Evolutionary conservation across 2,888 invertebrate genomes (phyloP).

Genomic region (Noctuana brunneofusca): DNA sequence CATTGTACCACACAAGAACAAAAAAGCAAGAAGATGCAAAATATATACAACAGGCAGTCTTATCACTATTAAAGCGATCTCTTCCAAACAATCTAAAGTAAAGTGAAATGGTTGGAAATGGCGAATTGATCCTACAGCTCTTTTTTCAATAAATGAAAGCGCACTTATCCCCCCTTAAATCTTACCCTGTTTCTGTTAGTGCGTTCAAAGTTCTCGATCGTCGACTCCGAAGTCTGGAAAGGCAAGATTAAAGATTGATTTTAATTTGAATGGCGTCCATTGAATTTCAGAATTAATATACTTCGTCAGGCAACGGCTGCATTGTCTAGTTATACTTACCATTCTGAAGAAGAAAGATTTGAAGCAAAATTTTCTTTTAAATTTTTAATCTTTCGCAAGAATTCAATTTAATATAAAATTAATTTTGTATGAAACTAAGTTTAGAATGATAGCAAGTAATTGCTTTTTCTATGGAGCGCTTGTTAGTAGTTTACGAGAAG

Average conservation of each 20-base stretch:
- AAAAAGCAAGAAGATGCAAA: no score
- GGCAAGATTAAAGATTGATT: constrained; percentile 33
- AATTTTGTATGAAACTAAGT: background rate
- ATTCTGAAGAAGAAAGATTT: constrained; percentile 20
- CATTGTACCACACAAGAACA: no score
- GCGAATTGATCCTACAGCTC: background rate
- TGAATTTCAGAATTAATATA: constrained; percentile 32
- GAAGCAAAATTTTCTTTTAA: constrained; percentile 17
- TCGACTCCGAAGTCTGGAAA: constrained; percentile 15
- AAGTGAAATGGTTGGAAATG: no score
- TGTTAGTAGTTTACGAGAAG: background rate
- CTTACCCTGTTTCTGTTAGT: constrained; percentile 11
- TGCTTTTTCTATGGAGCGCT: background rate
- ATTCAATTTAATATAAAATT: constrained; percentile 18
- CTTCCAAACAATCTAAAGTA: no score
- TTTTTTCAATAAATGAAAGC: background rate
- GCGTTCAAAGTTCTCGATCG: constrained; percentile 15
- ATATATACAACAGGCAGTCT: no score
- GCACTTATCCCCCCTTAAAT: background rate
- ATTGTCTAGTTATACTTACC: constrained; percentile 26
- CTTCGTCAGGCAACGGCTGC: constrained; percentile 27
- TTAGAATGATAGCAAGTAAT: constrained; percentile 15
- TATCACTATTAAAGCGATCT: no score
- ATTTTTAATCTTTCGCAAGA: constrained; percentile 24
- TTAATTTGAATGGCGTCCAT: constrained; percentile 31